Percentiles rank a stretch among this genome's conserved stretches.
These are phyloP conservation scores for Maniola jurtina DNA, from an alignment of 1,140 invertebrate genomes.

Conservation along the genomic window DNA sequence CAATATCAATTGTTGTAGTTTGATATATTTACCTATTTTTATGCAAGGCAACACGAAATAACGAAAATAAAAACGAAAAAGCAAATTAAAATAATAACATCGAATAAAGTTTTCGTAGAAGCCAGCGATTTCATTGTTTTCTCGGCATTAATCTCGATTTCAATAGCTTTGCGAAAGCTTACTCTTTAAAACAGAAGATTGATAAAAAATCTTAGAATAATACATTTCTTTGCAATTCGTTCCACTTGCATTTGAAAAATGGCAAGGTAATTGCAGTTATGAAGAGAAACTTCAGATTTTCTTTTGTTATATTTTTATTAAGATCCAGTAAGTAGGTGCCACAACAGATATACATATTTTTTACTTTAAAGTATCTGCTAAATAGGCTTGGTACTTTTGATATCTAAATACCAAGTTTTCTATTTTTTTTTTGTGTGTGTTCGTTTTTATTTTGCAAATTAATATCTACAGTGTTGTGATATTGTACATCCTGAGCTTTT, in stretches of 20 bases:
- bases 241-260: not conserved
- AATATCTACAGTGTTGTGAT: too few relatives aligned
- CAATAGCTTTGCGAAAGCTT: not conserved
- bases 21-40: too few relatives aligned
- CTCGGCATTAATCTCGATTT: conserved; percentile 5
- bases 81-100: conserved; percentile 10
- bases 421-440: too few relatives aligned
- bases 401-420: too few relatives aligned
- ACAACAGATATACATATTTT: too few relatives aligned
- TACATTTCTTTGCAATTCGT: not conserved
- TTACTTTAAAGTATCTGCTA: too few relatives aligned
- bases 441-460: too few relatives aligned
- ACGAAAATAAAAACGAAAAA: not conserved
- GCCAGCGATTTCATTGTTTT: not conserved
- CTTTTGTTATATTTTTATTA: too few relatives aligned
- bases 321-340: too few relatives aligned
- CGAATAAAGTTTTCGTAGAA: conserved; percentile 13
- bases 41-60: not conserved
- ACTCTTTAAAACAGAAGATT: conserved; percentile 10
- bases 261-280: not conserved
- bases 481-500: too few relatives aligned
- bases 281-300: not conserved
- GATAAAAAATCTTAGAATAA: not conserved
- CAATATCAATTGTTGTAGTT: too few relatives aligned
- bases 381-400: too few relatives aligned